phyloP scores from a whole-genome alignment of 2,888 invertebrate genomes.

The Harpalus rufipes region DNA sequence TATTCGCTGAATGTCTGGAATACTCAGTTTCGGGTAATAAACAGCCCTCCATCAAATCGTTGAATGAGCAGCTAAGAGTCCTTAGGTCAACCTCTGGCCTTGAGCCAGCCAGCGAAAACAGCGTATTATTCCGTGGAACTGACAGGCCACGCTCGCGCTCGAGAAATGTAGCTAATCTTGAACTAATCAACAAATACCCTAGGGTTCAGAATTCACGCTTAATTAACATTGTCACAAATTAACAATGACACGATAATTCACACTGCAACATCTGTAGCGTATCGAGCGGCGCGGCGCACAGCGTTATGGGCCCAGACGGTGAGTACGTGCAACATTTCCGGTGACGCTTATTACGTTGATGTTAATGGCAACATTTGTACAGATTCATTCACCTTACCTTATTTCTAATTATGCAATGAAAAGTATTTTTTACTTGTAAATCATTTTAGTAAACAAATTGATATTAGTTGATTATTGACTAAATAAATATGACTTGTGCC shows the following conservation, averaged over 20 bases:
- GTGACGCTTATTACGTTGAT: too few species aligned
- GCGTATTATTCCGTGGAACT: constrained; percentile 11
- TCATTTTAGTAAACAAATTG: too few species aligned
- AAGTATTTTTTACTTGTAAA: too few species aligned
- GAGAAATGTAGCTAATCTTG: constrained; percentile 49
- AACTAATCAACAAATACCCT: constrained; percentile 57
- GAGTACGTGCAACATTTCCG: too few species aligned
- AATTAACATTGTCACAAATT: constrained; percentile 63
- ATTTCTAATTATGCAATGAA: too few species aligned
- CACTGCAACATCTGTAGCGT: constrained; percentile 21
- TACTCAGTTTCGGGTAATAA: constrained; percentile 13
- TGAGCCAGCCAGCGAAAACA: neutral
- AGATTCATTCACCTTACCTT: too few species aligned
- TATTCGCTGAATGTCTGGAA: neutral
- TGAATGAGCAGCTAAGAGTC: neutral
- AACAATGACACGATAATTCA: constrained; percentile 55
- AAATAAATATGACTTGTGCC: too few species aligned
- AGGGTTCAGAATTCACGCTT: constrained; percentile 39
- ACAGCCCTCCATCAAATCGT: constrained; percentile 1
- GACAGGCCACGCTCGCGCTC: neutral
- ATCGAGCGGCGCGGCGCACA: neutral
- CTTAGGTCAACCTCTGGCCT: constrained; percentile 1
- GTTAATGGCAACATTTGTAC: too few species aligned
- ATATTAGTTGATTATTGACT: too few species aligned
- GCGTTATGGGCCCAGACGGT: neutral